These are phyloP conservation scores for Xiphorhynchus elegans DNA, from an alignment of 2,113 vertebrate genomes.

Conservation along the genomic window DNA sequence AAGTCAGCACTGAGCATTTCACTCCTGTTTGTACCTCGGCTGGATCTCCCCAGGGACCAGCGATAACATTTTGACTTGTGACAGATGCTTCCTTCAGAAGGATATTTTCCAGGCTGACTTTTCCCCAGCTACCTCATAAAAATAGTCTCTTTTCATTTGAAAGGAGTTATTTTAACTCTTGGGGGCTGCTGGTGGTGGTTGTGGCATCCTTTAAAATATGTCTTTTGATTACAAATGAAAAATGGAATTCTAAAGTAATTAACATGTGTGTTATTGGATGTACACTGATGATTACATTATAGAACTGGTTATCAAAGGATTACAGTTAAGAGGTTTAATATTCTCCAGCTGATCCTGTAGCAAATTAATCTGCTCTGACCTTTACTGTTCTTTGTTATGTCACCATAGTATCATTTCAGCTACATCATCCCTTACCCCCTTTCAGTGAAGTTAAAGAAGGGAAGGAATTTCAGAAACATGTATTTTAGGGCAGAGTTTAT, in stretches of 20 bases:
- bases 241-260: conserved; percentile 53
- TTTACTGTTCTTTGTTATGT: conserved; percentile 73
- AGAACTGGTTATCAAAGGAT: conserved; percentile 64
- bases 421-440: background rate
- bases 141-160: background rate
- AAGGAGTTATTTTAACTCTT: background rate
- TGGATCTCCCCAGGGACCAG: background rate
- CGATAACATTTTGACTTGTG: conserved; percentile 13
- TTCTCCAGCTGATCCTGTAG: conserved; percentile 59
- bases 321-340: conserved; percentile 67
- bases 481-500: background rate
- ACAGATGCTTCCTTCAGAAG: conserved; percentile 55
- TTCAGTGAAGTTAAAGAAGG: background rate
- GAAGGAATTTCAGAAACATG: background rate
- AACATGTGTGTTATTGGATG: conserved; percentile 50
- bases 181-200: background rate
- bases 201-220: background rate
- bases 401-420: conserved; percentile 50
- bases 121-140: conserved; percentile 17
- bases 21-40: background rate
- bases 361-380: conserved; percentile 62
- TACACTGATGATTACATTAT: conserved; percentile 62
- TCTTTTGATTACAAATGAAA: conserved; percentile 58
- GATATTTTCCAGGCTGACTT: conserved; percentile 57
- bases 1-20: background rate